Conservation (phyloP, 2,797 vertebrate species). For the Mustela erminea region DNA sequence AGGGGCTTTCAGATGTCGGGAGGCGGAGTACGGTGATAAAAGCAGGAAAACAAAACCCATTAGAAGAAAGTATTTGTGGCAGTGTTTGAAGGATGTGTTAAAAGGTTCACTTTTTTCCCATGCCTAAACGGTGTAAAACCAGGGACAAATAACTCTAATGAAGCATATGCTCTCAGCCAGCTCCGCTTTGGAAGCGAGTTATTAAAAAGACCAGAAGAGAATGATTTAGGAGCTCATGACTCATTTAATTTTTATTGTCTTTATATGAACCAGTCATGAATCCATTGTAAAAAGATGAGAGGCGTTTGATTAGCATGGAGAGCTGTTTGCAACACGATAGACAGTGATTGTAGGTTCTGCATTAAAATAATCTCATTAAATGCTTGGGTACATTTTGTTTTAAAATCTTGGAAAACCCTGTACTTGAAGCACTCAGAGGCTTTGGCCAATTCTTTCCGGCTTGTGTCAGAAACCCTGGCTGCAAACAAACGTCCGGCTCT, state of each 20-base stretch:
- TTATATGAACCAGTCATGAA: slow-evolving; percentile 85
- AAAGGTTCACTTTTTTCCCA: slow-evolving; percentile 78
- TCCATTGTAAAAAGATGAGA: slow-evolving; percentile 86
- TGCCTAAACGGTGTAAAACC: slow-evolving; percentile 81
- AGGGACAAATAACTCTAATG: slow-evolving; percentile 89
- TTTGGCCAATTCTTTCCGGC: slow-evolving; percentile 2
- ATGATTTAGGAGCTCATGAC: slow-evolving; percentile 88
- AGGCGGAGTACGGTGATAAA: slow-evolving; percentile 74
- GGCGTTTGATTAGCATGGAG: slow-evolving; percentile 85
- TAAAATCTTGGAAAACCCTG: slow-evolving; percentile 81
- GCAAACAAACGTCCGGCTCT: neutral
- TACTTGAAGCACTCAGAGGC: slow-evolving; percentile 8
- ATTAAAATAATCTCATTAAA: slow-evolving; percentile 87
- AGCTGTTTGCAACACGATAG: slow-evolving; percentile 79
- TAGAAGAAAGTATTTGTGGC: slow-evolving; percentile 76
- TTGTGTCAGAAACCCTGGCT: neutral
- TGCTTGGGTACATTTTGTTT: slow-evolving; percentile 84
- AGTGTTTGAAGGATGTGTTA: slow-evolving; percentile 83
- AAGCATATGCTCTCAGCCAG: slow-evolving; percentile 83
- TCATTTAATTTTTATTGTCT: slow-evolving; percentile 89
- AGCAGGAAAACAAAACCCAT: slow-evolving; percentile 81
- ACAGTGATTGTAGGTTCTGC: slow-evolving; percentile 79
- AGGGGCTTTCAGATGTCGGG: slow-evolving; percentile 47
- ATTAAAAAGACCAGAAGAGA: slow-evolving; percentile 87
- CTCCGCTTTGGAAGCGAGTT: slow-evolving; percentile 87